phyloP scores from a whole-genome alignment of 2,888 invertebrate species.

The Lampropteryx suffumata region DNA sequence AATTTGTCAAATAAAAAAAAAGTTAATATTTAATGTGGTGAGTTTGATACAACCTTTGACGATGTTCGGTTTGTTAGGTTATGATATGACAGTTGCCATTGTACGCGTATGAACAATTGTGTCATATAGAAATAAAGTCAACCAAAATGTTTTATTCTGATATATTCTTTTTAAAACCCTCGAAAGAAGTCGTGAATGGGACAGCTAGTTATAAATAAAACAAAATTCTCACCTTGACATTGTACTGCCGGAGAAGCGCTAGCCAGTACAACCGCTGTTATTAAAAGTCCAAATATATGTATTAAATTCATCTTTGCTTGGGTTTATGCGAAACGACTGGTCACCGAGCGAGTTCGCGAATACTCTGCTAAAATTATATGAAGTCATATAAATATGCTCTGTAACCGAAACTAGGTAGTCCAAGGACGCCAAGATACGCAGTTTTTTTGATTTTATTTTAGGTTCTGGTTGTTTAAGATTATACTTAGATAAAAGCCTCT shows the following conservation, averaged over 20 bases:
- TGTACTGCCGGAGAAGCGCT: conserved; percentile 43
- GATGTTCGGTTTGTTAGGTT: too few relatives aligned
- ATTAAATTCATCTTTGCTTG: conserved; percentile 10
- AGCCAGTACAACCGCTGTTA: conserved; percentile 14
- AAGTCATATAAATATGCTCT: neutral
- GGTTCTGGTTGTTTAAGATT: neutral
- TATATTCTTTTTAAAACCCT: too few relatives aligned
- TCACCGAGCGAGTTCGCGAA: neutral
- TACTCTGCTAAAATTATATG: neutral
- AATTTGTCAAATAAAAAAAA: too few relatives aligned
- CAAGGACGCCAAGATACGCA: neutral
- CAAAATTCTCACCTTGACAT: conserved; percentile 44
- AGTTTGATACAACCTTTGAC: too few relatives aligned
- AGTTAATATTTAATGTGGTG: too few relatives aligned
- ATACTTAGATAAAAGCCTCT: too few relatives aligned
- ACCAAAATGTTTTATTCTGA: too few relatives aligned
- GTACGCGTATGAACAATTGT: too few relatives aligned
- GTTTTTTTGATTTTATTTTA: conserved; percentile 5
- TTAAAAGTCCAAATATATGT: neutral
- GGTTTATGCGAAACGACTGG: conserved; percentile 2
- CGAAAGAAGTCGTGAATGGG: too few relatives aligned
- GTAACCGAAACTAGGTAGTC: neutral
- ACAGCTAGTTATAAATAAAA: too few relatives aligned
- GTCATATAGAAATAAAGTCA: too few relatives aligned
- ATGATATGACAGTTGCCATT: too few relatives aligned